phyloP scores from a whole-genome alignment of 1,140 invertebrate genomes.

The Sitophilus oryzae region DNA sequence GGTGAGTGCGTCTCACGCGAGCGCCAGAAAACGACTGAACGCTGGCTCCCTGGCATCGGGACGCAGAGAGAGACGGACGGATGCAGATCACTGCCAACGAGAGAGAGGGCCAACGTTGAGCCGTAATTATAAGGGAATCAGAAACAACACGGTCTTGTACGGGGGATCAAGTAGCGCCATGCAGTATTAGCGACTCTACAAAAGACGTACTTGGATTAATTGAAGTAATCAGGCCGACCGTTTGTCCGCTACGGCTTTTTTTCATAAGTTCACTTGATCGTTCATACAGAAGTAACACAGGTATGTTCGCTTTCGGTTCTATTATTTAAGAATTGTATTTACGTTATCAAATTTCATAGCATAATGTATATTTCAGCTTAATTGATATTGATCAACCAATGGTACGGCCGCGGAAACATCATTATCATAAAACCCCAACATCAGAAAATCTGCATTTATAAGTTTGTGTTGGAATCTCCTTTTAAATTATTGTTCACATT shows the following conservation, averaged over 20 bases:
- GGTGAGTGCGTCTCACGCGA: constrained; percentile 22
- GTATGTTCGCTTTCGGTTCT: too few species aligned
- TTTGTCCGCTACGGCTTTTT: neutral
- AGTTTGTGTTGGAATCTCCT: too few species aligned
- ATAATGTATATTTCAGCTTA: too few species aligned
- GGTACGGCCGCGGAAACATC: too few species aligned
- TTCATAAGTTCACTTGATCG: neutral
- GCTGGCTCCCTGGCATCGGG: constrained; percentile 29
- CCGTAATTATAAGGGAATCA: constrained; percentile 35
- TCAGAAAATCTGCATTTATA: too few species aligned
- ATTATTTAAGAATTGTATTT: too few species aligned
- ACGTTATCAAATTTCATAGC: too few species aligned
- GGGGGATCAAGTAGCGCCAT: constrained; percentile 33
- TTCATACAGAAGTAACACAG: too few species aligned
- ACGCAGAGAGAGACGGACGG: constrained; percentile 19
- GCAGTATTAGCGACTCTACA: constrained; percentile 35
- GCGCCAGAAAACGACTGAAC: constrained; percentile 28
- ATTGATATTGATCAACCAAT: too few species aligned
- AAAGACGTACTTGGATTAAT: constrained; percentile 34
- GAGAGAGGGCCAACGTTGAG: constrained; percentile 17
- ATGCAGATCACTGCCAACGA: constrained; percentile 14
- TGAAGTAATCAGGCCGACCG: constrained; percentile 28
- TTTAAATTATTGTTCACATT: too few species aligned
- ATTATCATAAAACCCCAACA: too few species aligned
- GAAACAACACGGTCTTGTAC: constrained; percentile 37